A percentile compares a stretch with the other conserved stretches of the same genome.
These are phyloP conservation scores for Eublepharis macularius DNA, from an alignment of 2,113 vertebrate species.

Conservation along the genomic window DNA sequence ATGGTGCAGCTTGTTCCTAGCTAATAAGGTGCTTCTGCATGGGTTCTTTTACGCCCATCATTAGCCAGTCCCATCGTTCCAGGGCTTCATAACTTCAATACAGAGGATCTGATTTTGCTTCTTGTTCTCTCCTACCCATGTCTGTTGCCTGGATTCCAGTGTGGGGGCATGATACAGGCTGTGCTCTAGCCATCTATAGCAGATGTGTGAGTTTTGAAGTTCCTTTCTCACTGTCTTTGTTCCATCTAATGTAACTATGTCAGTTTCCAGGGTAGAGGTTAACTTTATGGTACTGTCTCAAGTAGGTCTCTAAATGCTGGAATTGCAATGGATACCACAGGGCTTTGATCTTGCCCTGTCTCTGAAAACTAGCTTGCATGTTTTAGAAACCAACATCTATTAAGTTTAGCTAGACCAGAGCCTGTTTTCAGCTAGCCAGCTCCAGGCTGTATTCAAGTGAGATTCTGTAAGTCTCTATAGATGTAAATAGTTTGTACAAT, in stretches of 20 bases:
- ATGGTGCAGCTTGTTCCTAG: slow-evolving; percentile 37
- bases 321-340: slow-evolving; percentile 36
- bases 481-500: slow-evolving; percentile 82
- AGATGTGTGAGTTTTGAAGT: slow-evolving; percentile 43
- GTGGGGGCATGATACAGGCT: slow-evolving; percentile 30
- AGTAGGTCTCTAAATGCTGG: slow-evolving; percentile 39
- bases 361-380: slow-evolving; percentile 42
- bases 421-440: slow-evolving; percentile 45
- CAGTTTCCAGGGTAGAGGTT: slow-evolving; percentile 42
- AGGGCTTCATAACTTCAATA: slow-evolving; percentile 23
- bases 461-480: slow-evolving; percentile 60
- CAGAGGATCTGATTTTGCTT: slow-evolving; percentile 28
- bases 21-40: slow-evolving; percentile 1
- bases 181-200: slow-evolving; percentile 48
- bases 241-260: slow-evolving; percentile 45
- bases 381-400: slow-evolving; percentile 60
- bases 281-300: slow-evolving; percentile 19
- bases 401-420: slow-evolving; percentile 49
- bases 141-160: slow-evolving; percentile 40
- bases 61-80: neutral
- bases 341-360: slow-evolving; percentile 27
- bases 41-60: neutral
- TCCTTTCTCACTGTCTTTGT: slow-evolving; percentile 65
- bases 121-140: slow-evolving; percentile 40
- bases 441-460: slow-evolving; percentile 58